Evolutionary conservation across 2,888 invertebrate genomes (phyloP), one percentile per base, ranked within the genome.

Genomic region (Portevinia maculata): DNA sequence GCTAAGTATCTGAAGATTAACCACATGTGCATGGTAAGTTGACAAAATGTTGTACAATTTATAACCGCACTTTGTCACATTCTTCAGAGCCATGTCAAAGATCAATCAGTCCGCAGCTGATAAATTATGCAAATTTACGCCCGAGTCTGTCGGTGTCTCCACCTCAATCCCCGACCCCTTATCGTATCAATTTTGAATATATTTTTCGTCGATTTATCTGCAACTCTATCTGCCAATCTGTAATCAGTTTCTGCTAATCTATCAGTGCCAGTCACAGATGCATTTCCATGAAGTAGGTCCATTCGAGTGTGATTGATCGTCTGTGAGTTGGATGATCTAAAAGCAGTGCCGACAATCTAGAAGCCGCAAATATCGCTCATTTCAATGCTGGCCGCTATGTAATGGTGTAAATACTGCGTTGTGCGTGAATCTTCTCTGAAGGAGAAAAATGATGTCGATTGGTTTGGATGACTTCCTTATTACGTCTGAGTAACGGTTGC

Each of bases 51-150:
- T 34, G 21, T 28, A 15, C 9, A 24, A 48, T 64, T 48, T 64
- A 50, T 37, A 9, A 6, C 28, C 34, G 15, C 7, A 17, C 15
- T 37, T 28, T 64, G 62, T 50, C 50, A 37, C 50, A 50, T 37
- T 64, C 62, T 28, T 50, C 13, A 50, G 15, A 19, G 4, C 1
- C 24, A 50, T 64, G 62, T 64, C 62, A 50, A 15, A 28, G 62
- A 48, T 64, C 50, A 64, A 64, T 64, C 62, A 34, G 62, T 11
- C 39, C n/a, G 32, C 7, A 13, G 39, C 13, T 6, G 13, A 39
- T 41, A 21, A 21, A 7, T n/a, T 48, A 24, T 48, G 9, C 48
- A 39, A 13, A 32, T 32, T 32, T 9, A 6, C n/a, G 1, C 4
- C 6, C 4, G n/a, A 3, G 24, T 21, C 4, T 1, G 9, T 7